phyloP scores from a whole-genome alignment of 2,113 vertebrate species.

The Sula dactylatra region DNA sequence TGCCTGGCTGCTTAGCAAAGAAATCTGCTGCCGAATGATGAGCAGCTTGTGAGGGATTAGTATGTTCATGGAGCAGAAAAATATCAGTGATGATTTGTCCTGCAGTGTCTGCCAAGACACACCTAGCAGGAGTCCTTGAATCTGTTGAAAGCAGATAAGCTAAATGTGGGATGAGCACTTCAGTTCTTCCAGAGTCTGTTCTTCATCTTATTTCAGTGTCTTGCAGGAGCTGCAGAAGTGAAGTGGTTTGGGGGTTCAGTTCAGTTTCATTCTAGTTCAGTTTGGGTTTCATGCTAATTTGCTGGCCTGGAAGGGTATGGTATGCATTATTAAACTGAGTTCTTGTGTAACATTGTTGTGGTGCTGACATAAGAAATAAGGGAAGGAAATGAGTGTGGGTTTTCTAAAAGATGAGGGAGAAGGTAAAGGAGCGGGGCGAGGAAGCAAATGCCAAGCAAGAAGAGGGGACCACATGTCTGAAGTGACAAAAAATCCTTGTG shows the following conservation, averaged over 20 bases:
- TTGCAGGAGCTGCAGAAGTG: neutral
- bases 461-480: neutral
- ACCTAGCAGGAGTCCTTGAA: neutral
- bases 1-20: neutral
- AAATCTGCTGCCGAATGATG: neutral
- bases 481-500: neutral
- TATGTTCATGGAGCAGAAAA: neutral
- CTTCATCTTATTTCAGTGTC: rapidly evolving
- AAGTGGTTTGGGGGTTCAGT: neutral
- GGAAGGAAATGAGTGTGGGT: neutral
- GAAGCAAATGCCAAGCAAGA: neutral
- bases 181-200: neutral
- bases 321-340: neutral
- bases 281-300: neutral
- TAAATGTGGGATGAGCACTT: neutral
- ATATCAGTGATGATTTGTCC: neutral
- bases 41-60: neutral
- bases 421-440: neutral
- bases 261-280: neutral
- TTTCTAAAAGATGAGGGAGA: neutral
- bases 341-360: neutral
- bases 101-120: neutral
- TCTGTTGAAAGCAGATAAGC: neutral
- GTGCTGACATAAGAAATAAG: neutral
- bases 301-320: neutral